Base-by-base conservation (phyloP, 1,140 invertebrate genomes). In the Bombyx mori region DNA sequence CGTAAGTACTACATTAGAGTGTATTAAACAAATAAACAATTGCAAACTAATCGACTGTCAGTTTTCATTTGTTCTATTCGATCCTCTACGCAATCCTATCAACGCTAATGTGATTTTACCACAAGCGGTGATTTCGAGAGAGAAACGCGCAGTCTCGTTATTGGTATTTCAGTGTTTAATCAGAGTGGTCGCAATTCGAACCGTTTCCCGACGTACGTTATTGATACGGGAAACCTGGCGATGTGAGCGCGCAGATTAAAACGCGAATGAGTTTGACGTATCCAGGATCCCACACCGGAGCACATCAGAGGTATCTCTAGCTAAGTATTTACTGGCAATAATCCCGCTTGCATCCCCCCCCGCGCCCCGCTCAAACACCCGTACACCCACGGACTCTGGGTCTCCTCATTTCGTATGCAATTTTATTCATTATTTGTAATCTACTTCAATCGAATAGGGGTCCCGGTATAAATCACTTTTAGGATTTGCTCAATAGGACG, bases 351-450 rank as follows among this genome's bases (percentile, higher is more conserved):
- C 60, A 66, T 51, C 10, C 60, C 62, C 56, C 61, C 68, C 52
- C 62, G 58, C 63, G 48, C 68, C 69, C 71, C 66, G 66, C 54
- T 65, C 79, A 86, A 84, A 82, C 80, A 86, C 73, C 62, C 66
- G 59, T 72, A 74, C 68, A 70, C 72, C 74, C 69, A 72, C 72
- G 71, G 71, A 72, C 74, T 75, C 68, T 73, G 65, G 66, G 65
- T 74, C 71, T 70, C 69, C 79, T 83, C 83, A 86, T 86, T 86
- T 79, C 78, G 78, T 82, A 86, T 86, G 82, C 81, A 86, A 86
- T 86, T 86, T 86, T 86, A 86, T 86, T 86, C 81, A 86, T 84
- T 84, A 86, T 86, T 86, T 86, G 83, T 86, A 86, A 86, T 86
- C 78, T 80, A 78, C 83, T 84, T 79, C 79, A 82, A 82, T 86